Percentiles rank a stretch among this genome's conserved stretches.
Evolutionary conservation across 2,888 invertebrate genomes (phyloP).

Genomic region (Epirrita christyi): DNA sequence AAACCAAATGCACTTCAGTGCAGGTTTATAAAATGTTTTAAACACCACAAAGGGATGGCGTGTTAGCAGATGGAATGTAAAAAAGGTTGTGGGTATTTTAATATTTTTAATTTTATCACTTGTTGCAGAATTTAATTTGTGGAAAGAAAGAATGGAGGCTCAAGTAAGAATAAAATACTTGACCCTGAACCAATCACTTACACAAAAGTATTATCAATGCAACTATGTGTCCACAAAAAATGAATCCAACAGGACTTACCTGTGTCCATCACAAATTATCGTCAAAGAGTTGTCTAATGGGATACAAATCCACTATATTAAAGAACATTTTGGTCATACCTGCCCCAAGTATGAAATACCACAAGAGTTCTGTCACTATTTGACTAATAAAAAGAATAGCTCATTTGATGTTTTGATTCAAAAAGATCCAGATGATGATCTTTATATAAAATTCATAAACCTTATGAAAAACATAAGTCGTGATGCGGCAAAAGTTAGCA

Average conservation of each 20-base stretch:
- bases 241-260: constrained; percentile 26
- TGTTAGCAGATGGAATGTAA: no score
- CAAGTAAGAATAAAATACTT: constrained; percentile 48
- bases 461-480: constrained; percentile 53
- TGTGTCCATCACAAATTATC: constrained; percentile 60
- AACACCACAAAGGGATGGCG: no score
- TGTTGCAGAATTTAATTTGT: constrained; percentile 57
- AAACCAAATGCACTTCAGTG: no score
- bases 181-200: constrained; percentile 40
- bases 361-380: constrained; percentile 36
- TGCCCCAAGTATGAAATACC: constrained; percentile 40
- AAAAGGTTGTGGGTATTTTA: no score
- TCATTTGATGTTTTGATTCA: constrained; percentile 1
- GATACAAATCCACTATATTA: constrained; percentile 58
- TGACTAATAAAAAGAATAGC: constrained; percentile 8
- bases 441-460: constrained; percentile 57
- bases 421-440: constrained; percentile 30
- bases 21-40: no score
- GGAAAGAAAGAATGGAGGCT: constrained; percentile 58
- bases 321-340: constrained; percentile 55
- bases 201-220: constrained; percentile 57
- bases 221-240: constrained; percentile 34
- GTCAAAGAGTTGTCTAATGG: constrained; percentile 56
- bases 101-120: no score
- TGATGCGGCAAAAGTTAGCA: constrained; percentile 53